Base-by-base conservation (phyloP, 2,888 invertebrate genomes). In the Alsophila aescularia region DNA sequence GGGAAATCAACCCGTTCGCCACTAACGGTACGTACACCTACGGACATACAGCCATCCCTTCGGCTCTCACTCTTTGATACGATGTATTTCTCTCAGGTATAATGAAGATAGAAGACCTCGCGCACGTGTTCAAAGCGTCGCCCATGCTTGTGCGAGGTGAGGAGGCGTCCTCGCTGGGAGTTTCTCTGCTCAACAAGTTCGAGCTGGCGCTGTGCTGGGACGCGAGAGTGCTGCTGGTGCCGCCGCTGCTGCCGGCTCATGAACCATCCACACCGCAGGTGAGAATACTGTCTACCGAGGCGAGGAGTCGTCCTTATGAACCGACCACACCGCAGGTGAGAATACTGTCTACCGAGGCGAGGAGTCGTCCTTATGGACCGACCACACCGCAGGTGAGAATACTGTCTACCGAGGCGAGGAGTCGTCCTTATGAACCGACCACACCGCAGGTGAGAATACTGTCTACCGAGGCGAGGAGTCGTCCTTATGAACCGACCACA, bases 151-250 rank as follows among this genome's bases (percentile, higher is more conserved):
- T 95, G 0, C 74, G 83, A 2, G 79, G 82, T 0, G 91, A 88
- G 67, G 94, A 94, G 62, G 93, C 93, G 41, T 86, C 93, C 71
- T 95, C 96, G 43, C 97, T 98, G 73, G 97, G 98, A 48, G 95
- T 98, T 3, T 96, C 96, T 69, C 90, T 99, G 36, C 91, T 99
- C 50, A 98, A 98, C 88, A 99, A 99, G 91, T 99, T 99, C 86
- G 99, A 99, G 87, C 96, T 99, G 50, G 99, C 99, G 0, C 90
- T 99, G 49, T 97, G 98, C 16, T 99, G 98, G 97, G 99, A 99
- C 80, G 96, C 96, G 12, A 90, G 98, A 15, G 96, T 97, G 12
- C 87, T 99, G 53, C 96, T 99, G 55, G 99, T 99, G 7, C 98
- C 98, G 0, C 92, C 99, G 21, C 88, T 99, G 57, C 87, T 99